phyloP scores from a whole-genome alignment of 2,888 invertebrate genomes.

The Andricus curvator region DNA sequence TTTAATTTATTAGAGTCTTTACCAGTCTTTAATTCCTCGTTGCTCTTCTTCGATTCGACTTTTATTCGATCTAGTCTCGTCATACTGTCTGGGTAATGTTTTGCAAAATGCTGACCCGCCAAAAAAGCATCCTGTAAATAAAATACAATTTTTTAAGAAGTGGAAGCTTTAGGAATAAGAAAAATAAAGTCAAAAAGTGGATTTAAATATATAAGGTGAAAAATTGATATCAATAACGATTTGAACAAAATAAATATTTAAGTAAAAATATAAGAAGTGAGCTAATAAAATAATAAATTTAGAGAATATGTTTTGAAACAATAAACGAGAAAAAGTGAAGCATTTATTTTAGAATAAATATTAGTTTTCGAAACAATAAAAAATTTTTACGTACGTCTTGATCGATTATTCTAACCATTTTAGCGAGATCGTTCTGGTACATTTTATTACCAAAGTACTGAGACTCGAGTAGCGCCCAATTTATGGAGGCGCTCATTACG shows the following conservation, averaged over 20 bases:
- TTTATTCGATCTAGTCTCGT: constrained; percentile 77
- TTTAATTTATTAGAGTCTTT: not conserved
- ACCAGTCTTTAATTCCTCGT: constrained; percentile 59
- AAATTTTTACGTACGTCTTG: constrained; percentile 79
- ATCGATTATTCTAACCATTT: constrained; percentile 91
- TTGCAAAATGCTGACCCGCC: constrained; percentile 88
- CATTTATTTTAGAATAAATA: too few species aligned
- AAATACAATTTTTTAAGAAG: not conserved
- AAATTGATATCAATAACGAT: too few species aligned
- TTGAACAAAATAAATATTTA: too few species aligned
- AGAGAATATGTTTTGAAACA: too few species aligned
- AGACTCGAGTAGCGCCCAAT: constrained; percentile 93
- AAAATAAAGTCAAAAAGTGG: too few species aligned
- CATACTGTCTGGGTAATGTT: constrained; percentile 81
- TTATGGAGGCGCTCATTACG: constrained; percentile 96
- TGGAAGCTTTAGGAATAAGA: too few species aligned
- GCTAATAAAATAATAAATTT: too few species aligned
- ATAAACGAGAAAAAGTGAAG: too few species aligned
- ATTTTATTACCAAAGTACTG: constrained; percentile 91
- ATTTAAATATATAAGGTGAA: too few species aligned
- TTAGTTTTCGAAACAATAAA: too few species aligned
- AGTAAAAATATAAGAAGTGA: too few species aligned
- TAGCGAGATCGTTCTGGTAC: constrained; percentile 91
- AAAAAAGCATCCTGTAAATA: constrained; percentile 77
- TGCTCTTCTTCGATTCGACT: constrained; percentile 70